phyloP scores from a whole-genome alignment of 1,140 invertebrate genomes.

The Rhopalosiphum maidis region DNA sequence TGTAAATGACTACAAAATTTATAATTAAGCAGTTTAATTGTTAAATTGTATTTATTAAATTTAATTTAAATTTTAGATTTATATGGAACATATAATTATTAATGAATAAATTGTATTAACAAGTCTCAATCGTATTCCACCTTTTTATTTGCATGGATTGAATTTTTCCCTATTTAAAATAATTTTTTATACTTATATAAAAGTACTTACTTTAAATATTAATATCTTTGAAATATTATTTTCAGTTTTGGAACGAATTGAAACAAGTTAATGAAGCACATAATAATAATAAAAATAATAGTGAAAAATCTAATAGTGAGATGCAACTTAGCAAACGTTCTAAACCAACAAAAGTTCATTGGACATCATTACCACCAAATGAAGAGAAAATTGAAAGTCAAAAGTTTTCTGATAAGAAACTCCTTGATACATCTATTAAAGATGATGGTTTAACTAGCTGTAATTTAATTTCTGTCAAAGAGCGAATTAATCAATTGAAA shows the following conservation, averaged over 20 bases:
- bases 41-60: not conserved
- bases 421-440: conserved; percentile 37
- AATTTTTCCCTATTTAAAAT: conserved; percentile 22
- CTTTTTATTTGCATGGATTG: conserved; percentile 53
- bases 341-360: conserved; percentile 51
- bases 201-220: not conserved
- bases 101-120: not conserved
- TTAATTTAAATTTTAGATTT: not conserved
- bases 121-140: conserved; percentile 23
- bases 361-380: conserved; percentile 50
- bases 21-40: not conserved
- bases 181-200: not conserved
- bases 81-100: not conserved
- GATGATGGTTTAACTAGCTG: conserved; percentile 41
- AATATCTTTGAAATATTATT: conserved; percentile 56
- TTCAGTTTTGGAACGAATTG: conserved; percentile 73
- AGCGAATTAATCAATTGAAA: conserved; percentile 58
- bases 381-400: conserved; percentile 40
- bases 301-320: conserved; percentile 59
- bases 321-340: conserved; percentile 58
- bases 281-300: conserved; percentile 58
- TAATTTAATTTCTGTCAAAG: conserved; percentile 58
- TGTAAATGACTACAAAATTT: not conserved
- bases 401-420: conserved; percentile 10
- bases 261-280: conserved; percentile 63